These are phyloP conservation scores for Eulemur rufifrons DNA, from an alignment of 2,113 vertebrate genomes.

Conservation along the genomic window DNA sequence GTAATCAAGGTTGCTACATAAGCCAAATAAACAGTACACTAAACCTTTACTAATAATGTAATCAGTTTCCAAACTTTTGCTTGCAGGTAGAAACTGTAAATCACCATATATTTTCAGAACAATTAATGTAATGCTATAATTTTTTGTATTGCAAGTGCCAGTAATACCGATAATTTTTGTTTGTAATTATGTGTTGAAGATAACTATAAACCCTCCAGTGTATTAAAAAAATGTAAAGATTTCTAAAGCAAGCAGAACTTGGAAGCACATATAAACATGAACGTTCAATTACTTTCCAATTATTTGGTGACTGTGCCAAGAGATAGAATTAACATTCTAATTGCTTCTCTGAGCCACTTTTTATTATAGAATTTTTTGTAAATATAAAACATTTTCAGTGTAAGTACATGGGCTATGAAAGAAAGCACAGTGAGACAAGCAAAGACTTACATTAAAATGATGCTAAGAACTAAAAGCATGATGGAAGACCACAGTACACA, in stretches of 20 bases:
- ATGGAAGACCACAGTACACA: not conserved
- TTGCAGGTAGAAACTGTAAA: not conserved
- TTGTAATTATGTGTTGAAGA: not conserved
- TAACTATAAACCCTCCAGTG: not conserved
- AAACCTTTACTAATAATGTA: not conserved
- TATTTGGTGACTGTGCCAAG: not conserved
- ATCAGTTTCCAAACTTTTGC: not conserved
- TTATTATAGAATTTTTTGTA: not conserved
- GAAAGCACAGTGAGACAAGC: constrained; percentile 25
- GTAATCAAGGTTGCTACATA: not conserved
- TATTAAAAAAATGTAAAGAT: constrained; percentile 29
- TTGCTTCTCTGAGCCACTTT: not conserved
- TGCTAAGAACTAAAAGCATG: constrained; percentile 26
- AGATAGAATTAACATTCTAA: not conserved
- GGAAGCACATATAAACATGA: not conserved
- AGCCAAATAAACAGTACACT: constrained; percentile 3
- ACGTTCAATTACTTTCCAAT: not conserved
- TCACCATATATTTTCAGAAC: constrained; percentile 13
- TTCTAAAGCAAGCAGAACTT: constrained; percentile 47
- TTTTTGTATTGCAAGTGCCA: not conserved
- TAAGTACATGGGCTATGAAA: constrained; percentile 1
- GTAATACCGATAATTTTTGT: not conserved
- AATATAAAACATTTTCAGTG: constrained; percentile 24
- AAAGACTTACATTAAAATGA: constrained; percentile 42
- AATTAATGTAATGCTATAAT: not conserved